A percentile compares a stretch with the other conserved stretches of the same genome.
phyloP scores from a whole-genome alignment of 1,140 invertebrate species.

The Temnothorax longispinosus region DNA sequence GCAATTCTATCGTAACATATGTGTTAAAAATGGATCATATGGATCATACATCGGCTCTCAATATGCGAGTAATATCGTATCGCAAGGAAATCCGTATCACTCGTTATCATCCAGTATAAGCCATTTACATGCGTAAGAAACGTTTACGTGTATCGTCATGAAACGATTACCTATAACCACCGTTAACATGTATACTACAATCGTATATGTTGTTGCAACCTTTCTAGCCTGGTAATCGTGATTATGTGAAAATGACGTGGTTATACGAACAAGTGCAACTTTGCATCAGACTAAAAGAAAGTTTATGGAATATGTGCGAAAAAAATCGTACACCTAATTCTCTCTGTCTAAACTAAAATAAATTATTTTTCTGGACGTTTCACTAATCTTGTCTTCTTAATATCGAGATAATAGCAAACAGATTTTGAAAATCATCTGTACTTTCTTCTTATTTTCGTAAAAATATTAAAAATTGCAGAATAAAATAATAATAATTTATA shows the following conservation, averaged over 20 bases:
- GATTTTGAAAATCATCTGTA: not conserved
- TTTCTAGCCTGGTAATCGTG: constrained; percentile 28
- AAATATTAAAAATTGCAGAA: not conserved
- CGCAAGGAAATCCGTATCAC: constrained; percentile 53
- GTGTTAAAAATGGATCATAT: constrained; percentile 32
- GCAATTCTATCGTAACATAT: constrained; percentile 14
- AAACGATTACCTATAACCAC: constrained; percentile 30
- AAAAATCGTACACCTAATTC: not conserved
- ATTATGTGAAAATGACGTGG: not conserved
- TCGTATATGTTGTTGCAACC: constrained; percentile 9
- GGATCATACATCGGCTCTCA: constrained; percentile 55
- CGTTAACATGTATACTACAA: constrained; percentile 31
- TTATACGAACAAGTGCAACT: constrained; percentile 7
- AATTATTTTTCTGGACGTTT: not conserved
- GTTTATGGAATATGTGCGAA: not conserved
- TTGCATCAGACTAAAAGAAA: not conserved
- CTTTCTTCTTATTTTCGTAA: not conserved
- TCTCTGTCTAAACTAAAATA: not conserved
- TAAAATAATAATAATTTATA: not conserved
- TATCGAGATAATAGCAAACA: not conserved
- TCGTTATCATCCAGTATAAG: constrained; percentile 51
- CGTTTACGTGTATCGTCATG: constrained; percentile 31
- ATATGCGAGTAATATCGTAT: constrained; percentile 50
- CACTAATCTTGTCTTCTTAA: constrained; percentile 14
- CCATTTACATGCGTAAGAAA: constrained; percentile 57